phyloP scores from a whole-genome alignment of 2,888 invertebrate species.

The Fragum fragum region DNA sequence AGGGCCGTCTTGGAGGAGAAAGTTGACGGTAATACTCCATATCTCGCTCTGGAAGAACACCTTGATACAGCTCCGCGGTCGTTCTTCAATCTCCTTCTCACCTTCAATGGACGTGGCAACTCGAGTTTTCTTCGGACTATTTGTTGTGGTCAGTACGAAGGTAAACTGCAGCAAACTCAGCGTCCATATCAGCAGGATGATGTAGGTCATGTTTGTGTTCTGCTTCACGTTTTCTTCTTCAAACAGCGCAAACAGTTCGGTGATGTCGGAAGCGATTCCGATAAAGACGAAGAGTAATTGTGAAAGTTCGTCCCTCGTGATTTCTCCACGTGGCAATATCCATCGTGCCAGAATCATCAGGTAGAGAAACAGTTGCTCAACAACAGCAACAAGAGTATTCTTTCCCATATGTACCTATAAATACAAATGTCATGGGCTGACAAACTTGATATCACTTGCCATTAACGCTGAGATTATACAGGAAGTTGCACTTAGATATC shows the following conservation, averaged over 20 bases:
- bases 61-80: conserved; percentile 33
- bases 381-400: conserved; percentile 73
- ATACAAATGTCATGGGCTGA: no score
- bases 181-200: conserved; percentile 82
- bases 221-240: conserved; percentile 71
- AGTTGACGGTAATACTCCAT: conserved; percentile 87
- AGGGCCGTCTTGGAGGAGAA: conserved; percentile 75
- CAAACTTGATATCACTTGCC: no score
- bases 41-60: conserved; percentile 82
- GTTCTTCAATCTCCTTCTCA: conserved; percentile 29
- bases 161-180: conserved; percentile 83
- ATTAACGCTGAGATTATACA: no score
- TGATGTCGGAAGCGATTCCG: conserved; percentile 83
- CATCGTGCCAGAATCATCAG: conserved; percentile 76
- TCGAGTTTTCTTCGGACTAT: conserved; percentile 68
- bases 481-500: no score
- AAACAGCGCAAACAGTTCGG: conserved; percentile 77
- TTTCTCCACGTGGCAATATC: conserved; percentile 75
- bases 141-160: conserved; percentile 87
- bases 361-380: conserved; percentile 74
- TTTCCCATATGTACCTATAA: conserved; percentile 55
- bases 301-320: conserved; percentile 74
- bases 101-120: conserved; percentile 34
- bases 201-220: conserved; percentile 89
- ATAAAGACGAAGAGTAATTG: conserved; percentile 86